Conservation (phyloP, 2,888 invertebrate species). For the Sarcophaga caerulescens region DNA sequence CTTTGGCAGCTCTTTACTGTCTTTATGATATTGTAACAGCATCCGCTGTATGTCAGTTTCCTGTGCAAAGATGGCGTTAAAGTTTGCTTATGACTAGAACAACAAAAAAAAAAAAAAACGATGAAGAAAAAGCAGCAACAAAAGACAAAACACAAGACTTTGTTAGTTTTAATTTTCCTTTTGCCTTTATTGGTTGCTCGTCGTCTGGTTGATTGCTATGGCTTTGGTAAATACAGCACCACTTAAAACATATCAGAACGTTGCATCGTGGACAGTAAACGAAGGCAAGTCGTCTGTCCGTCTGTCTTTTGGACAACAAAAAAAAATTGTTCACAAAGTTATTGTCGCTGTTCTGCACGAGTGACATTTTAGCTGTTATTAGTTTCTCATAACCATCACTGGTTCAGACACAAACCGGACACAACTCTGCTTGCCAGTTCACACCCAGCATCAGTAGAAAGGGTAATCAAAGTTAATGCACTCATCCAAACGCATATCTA, state of each 20-base stretch:
- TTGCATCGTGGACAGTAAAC: not conserved
- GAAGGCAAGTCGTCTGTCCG: not conserved
- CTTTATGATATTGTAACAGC: conserved; percentile 53
- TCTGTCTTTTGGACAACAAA: conserved; percentile 20
- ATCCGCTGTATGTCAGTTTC: conserved; percentile 60
- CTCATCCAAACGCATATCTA: not conserved
- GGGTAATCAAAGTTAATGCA: conserved; percentile 2
- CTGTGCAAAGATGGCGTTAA: conserved; percentile 55
- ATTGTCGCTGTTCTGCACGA: conserved; percentile 51
- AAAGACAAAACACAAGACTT: conserved; percentile 7
- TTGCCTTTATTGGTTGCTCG: not conserved
- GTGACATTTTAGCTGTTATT: conserved; percentile 50
- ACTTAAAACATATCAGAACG: conserved; percentile 19
- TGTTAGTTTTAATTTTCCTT: conserved; percentile 23
- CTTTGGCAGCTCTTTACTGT: conserved; percentile 1
- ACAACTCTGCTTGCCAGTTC: not conserved
- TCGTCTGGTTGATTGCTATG: not conserved
- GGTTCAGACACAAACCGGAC: not conserved
- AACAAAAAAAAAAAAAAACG: not conserved
- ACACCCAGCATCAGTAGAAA: not conserved
- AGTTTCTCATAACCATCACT: conserved; percentile 28
- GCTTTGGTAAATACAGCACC: not conserved
- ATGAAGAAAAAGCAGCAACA: not conserved
- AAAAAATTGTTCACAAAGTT: conserved; percentile 39
- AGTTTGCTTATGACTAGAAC: conserved; percentile 53